Percentiles rank a stretch among this genome's conserved stretches.
Evolutionary conservation across 2,888 invertebrate genomes (phyloP).

Genomic region (Elegia similella): DNA sequence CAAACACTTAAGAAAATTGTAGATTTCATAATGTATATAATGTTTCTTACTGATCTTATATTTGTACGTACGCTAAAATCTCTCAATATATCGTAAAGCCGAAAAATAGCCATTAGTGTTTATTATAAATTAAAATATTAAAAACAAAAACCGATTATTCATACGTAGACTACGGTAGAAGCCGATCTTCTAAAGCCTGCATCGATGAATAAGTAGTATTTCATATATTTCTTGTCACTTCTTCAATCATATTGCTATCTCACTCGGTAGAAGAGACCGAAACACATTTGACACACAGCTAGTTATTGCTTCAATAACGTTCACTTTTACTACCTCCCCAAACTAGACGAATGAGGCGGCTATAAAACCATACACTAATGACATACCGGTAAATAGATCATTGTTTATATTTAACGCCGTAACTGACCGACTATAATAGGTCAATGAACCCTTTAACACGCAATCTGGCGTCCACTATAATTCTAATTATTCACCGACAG

Average conservation of each 20-base stretch:
- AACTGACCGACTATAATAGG: too few species aligned
- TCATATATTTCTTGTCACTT: too few species aligned
- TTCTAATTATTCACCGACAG: not conserved
- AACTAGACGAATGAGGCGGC: too few species aligned
- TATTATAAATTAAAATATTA: not conserved
- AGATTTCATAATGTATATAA: not conserved
- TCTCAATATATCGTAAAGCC: not conserved
- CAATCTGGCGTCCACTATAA: not conserved
- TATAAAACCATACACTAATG: too few species aligned
- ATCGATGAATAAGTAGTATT: not conserved
- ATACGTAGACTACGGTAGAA: not conserved
- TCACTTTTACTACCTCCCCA: too few species aligned
- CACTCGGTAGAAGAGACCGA: too few species aligned
- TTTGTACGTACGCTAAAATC: not conserved
- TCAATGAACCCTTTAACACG: too few species aligned
- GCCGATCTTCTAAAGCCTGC: not conserved
- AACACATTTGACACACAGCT: too few species aligned
- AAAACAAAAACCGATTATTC: not conserved
- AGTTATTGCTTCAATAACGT: too few species aligned
- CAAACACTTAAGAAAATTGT: not conserved
- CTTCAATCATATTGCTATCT: too few species aligned
- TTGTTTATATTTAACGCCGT: too few species aligned
- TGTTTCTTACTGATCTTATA: not conserved
- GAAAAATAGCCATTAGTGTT: not conserved
- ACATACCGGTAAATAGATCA: too few species aligned